Evolutionary conservation across 2,113 vertebrate species (phyloP), one percentile per base, ranked within the genome.

Genomic region (Morone saxatilis): DNA sequence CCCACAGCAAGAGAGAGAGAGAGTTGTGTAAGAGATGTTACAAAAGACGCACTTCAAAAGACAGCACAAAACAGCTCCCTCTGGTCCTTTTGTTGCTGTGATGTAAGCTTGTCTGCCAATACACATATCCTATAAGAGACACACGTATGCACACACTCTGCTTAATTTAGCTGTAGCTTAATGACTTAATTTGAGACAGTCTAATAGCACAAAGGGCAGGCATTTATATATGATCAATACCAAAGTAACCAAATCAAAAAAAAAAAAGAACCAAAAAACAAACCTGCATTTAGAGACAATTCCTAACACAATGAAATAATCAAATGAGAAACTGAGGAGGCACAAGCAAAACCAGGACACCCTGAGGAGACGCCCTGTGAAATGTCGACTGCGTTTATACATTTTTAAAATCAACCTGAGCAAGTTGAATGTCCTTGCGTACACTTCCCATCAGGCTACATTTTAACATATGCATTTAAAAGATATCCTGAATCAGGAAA

Each of bases 1-100:
- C 77, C 10, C 45, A 47, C 45, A 47, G 31, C 45, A 47, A 47
- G 51, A 47, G 16, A 50, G 70, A 50, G 70, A 66, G 80, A 65
- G 66, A 48, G 53, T 80, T 83, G 71, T 88, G 54, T 78, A 85
- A 85, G 78, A 66, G 59, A 85, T 51, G 59, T 76, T 66, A 83
- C 54, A 71, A 76, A 88, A 88, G 76, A 83, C 71, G 57, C 36
- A 76, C 79, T 85, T 83, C 78, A 85, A 67, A 47, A 82, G 36
- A 70, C 41, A 8, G 62, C 38, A 56, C 40, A 56, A 53, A 71
- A 53, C 16, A 63, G 47, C 81, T 68, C 65, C n/a, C 75, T 62
- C 16, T 65, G 76, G 14, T 45, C 36, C 61, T 78, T 60, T 62
- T 63, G 60, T 76, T 79, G 7, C 79, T 78, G 78, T 78, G 83